Conservation (phyloP, 2,888 invertebrate species). For the Eilema caniola region DNA sequence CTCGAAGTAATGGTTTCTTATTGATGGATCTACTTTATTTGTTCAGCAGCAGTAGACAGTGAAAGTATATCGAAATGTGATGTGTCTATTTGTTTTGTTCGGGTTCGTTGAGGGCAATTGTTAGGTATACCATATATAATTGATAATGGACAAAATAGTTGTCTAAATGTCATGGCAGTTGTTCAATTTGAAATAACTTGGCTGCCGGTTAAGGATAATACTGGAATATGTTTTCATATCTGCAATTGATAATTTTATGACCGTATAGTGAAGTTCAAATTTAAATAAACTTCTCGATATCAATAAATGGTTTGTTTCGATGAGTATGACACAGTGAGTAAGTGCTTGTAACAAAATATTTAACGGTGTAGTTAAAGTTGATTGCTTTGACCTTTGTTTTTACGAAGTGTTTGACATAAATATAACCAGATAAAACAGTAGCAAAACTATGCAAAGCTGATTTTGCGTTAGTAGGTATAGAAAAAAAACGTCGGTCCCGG, state of each 20-base stretch:
- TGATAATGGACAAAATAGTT: slow-evolving; percentile 33
- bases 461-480: too few species aligned
- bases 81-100: slow-evolving; percentile 40
- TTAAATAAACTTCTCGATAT: background rate
- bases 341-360: background rate
- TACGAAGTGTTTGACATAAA: background rate
- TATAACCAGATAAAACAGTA: too few species aligned
- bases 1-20: background rate
- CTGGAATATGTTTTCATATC: slow-evolving; percentile 18
- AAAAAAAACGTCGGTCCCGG: too few species aligned
- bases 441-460: too few species aligned
- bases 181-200: background rate
- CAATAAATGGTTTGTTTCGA: background rate
- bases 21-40: background rate
- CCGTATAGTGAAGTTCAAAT: slow-evolving; percentile 6
- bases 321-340: background rate
- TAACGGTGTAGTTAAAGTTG: background rate
- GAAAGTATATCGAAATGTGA: slow-evolving; percentile 51
- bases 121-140: slow-evolving; percentile 40
- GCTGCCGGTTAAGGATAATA: slow-evolving; percentile 16
- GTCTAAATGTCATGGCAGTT: slow-evolving; percentile 36
- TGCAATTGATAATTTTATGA: slow-evolving; percentile 12
- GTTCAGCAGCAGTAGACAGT: slow-evolving; percentile 25
- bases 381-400: background rate
- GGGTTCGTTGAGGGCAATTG: slow-evolving; percentile 19